A percentile compares a stretch with the other conserved stretches of the same genome.
phyloP scores from a whole-genome alignment of 2,888 invertebrate species.

The Lysandra coridon region DNA sequence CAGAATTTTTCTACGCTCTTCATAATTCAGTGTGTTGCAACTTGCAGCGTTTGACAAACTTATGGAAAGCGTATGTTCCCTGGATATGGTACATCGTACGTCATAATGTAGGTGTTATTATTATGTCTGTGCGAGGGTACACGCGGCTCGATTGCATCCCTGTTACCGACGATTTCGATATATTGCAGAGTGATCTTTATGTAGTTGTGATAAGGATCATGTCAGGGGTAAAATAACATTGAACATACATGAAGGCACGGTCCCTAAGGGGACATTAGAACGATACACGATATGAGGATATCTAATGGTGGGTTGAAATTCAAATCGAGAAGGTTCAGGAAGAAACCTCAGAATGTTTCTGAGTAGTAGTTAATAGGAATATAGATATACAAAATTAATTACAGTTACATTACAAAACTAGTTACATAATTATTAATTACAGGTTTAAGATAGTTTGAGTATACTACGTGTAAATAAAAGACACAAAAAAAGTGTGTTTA shows the following conservation, averaged over 20 bases:
- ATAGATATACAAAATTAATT: not conserved
- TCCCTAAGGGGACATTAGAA: slow-evolving; percentile 4
- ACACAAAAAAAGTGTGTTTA: too few relatives aligned
- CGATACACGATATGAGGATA: not conserved
- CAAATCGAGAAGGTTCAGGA: not conserved
- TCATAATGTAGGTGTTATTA: not conserved
- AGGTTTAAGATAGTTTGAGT: too few relatives aligned
- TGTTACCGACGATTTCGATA: not conserved
- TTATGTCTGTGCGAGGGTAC: slow-evolving; percentile 3
- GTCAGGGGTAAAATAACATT: not conserved
- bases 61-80: not conserved
- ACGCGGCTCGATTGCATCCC: slow-evolving; percentile 16
- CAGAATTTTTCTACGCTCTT: not conserved
- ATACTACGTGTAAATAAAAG: too few relatives aligned
- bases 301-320: not conserved
- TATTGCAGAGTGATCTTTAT: not conserved
- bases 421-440: too few relatives aligned
- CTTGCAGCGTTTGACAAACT: too few relatives aligned
- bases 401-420: too few relatives aligned
- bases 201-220: not conserved
- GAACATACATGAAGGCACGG: not conserved
- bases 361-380: not conserved
- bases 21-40: not conserved
- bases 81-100: not conserved
- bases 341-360: not conserved